Percentiles rank a stretch among this genome's conserved stretches.
These are phyloP conservation scores for Exephanes ischioxanthus DNA, from an alignment of 2,888 invertebrate genomes.

Conservation along the genomic window DNA sequence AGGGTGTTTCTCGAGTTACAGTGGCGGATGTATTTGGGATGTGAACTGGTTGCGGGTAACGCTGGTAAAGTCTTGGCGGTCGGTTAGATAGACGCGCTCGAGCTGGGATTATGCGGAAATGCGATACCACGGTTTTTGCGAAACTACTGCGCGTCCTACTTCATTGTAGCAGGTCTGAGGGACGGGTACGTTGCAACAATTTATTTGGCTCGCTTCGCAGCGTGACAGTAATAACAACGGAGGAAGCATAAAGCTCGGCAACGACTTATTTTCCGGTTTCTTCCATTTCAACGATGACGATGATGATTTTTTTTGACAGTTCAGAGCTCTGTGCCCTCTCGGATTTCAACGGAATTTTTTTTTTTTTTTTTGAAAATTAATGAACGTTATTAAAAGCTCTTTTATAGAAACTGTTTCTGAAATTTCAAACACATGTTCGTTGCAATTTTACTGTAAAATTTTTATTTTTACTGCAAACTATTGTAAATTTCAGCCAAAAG, in stretches of 20 bases:
- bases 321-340: conserved; percentile 7
- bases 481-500: too few relatives aligned
- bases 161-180: neutral
- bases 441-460: too few relatives aligned
- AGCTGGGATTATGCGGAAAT: conserved; percentile 2
- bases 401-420: too few relatives aligned
- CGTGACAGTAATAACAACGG: neutral
- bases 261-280: conserved; percentile 9
- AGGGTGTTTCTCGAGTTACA: neutral
- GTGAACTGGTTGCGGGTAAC: neutral
- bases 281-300: conserved; percentile 33
- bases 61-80: neutral
- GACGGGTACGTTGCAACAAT: neutral
- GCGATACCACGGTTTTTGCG: conserved; percentile 19
- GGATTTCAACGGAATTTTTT: neutral
- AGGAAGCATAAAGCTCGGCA: conserved; percentile 3
- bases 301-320: neutral
- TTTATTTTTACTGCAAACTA: too few relatives aligned
- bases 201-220: neutral
- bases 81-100: neutral
- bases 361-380: too few relatives aligned
- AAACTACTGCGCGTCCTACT: neutral
- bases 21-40: neutral
- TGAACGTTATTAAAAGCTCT: too few relatives aligned
- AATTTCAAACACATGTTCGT: too few relatives aligned